Evolutionary conservation across 2,888 invertebrate genomes (phyloP).

Genomic region (Cyrtodaria siliqua): DNA sequence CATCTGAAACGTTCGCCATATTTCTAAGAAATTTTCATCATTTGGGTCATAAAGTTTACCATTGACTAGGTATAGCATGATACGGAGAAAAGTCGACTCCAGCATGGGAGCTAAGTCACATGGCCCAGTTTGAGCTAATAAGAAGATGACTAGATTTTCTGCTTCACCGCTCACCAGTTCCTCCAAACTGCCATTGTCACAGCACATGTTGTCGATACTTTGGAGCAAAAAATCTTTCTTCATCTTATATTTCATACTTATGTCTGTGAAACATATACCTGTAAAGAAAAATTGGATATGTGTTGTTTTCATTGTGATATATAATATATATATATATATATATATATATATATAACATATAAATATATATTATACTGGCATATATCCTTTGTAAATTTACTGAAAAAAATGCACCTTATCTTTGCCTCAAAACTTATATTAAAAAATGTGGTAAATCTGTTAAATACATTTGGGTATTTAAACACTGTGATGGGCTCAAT

Average conservation of each 20-base stretch:
- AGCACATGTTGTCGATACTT: conserved; percentile 70
- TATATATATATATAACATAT: too few species aligned
- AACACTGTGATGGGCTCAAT: too few species aligned
- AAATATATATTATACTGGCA: too few species aligned
- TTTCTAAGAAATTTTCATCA: conserved; percentile 70
- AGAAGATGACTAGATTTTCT: conserved; percentile 60
- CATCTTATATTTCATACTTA: conserved; percentile 64
- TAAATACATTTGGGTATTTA: too few species aligned
- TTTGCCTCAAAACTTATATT: too few species aligned
- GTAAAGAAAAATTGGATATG: conserved; percentile 36
- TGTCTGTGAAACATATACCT: conserved; percentile 75
- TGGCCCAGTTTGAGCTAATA: conserved; percentile 59
- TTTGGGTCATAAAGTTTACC: conserved; percentile 69
- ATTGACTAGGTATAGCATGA: conserved; percentile 72
- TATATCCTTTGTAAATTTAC: too few species aligned
- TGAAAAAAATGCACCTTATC: too few species aligned
- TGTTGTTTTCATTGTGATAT: too few species aligned
- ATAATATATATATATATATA: too few species aligned
- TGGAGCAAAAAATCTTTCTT: conserved; percentile 71
- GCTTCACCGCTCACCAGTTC: conserved; percentile 69
- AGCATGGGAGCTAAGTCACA: conserved; percentile 67
- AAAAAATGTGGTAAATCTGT: too few species aligned
- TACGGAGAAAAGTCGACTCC: conserved; percentile 72
- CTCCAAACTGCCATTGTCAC: conserved; percentile 62
- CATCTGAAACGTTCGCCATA: conserved; percentile 65